Base-by-base conservation (phyloP, 2,888 invertebrate species). In the Himalopsyche anomala region DNA sequence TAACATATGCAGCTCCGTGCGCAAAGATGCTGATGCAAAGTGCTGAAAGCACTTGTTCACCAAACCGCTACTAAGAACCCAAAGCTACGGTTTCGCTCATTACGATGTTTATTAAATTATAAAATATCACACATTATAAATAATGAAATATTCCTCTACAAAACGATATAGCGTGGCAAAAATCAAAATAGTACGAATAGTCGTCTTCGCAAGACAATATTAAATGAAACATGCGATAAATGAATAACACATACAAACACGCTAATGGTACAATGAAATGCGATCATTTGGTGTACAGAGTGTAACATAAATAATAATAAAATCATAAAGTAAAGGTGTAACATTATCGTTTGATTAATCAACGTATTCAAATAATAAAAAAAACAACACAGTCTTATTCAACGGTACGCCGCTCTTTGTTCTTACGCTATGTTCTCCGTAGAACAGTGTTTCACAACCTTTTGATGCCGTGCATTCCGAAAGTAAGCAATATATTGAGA, bases 301-400 rank as follows among this genome's bases (percentile, higher is more conserved):
- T 74, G 74, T 19, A 74, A 38, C 74, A 74, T 74, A 74, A 74
- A 74, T 74, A 74, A 74, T 74, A 74, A 36, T 28, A 36, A 74
- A 74, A 81, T 81, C 54, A 55, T 28, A 54, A 81, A 55, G 54
- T 36, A 81, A 54, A 81, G 81, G 81, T 81, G 81, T 81, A 81
- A 81, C 54, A 55, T 81, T 28, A 81, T 54, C 81, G 81, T 54
- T 81, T 81, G 81, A 81, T 81, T 54, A 81, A 81, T 54, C 81
- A 81, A 54, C 38, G 51, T 55, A 81, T 81, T 81, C 54, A 81
- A 81, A 74, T 74, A 74, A 9, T n/a, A 69, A 74, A 74, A 74
- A 74, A 74, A 51, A 51, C 51, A 51, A 74, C 74, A 74, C n/a
- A 15, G 38, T 74, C 74, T 74, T 36, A 36, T 74, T 74, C 74